A percentile compares a stretch with the other conserved stretches of the same genome.
These are phyloP conservation scores for Cyprinella venusta DNA, from an alignment of 2,797 vertebrate genomes.

Conservation along the genomic window DNA sequence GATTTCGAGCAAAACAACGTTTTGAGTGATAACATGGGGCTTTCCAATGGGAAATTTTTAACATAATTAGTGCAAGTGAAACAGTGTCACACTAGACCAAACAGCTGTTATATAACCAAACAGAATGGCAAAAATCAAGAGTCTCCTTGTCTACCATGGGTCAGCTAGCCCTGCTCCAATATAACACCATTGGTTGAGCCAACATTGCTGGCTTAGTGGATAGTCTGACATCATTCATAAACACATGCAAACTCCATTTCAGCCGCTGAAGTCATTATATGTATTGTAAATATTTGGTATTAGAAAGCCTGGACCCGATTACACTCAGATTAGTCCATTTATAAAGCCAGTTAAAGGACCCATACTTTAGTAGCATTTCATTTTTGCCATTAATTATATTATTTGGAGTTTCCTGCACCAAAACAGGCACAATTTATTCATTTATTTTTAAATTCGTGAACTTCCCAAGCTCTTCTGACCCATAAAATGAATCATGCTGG, in stretches of 20 bases:
- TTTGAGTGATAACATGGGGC: constrained; percentile 1
- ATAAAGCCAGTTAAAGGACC: not conserved
- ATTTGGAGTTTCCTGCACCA: not conserved
- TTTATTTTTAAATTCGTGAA: not conserved
- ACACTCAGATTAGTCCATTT: constrained; percentile 2
- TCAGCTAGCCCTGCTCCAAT: not conserved
- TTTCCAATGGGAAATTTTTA: constrained; percentile 15
- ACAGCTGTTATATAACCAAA: not conserved
- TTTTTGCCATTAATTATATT: not conserved
- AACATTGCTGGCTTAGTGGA: not conserved
- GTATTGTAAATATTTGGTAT: constrained; percentile 16
- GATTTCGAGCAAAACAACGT: not conserved
- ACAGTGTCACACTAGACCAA: not conserved
- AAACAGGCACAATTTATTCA: not conserved
- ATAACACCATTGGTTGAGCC: not conserved
- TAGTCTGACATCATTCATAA: constrained; percentile 3
- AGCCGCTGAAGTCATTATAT: constrained; percentile 5
- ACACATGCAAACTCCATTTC: not conserved
- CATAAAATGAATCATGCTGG: not conserved
- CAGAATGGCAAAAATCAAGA: not conserved
- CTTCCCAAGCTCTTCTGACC: constrained; percentile 5
- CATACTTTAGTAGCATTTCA: not conserved
- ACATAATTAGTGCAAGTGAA: not conserved
- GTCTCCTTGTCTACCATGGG: not conserved
- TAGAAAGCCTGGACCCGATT: not conserved